Conservation (phyloP, 2,888 invertebrate species). For the Meloe dianella region DNA sequence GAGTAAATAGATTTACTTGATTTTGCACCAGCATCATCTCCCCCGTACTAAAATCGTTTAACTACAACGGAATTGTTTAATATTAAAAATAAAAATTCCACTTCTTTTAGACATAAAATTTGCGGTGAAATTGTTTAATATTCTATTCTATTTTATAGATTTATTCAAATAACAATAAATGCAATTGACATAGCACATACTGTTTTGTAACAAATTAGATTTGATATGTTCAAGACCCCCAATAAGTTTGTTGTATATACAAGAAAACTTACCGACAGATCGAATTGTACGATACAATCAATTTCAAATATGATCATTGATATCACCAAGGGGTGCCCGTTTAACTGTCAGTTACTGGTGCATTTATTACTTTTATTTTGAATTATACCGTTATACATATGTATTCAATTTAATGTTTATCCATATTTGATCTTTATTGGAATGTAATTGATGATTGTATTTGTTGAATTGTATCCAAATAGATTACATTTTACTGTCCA, state of each 20-base stretch:
- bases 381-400: conserved; percentile 36
- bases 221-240: conserved; percentile 5
- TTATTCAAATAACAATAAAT: neutral
- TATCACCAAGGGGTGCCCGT: conserved; percentile 47
- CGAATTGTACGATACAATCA: conserved; percentile 34
- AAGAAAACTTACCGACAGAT: conserved; percentile 25
- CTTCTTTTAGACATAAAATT: too few relatives aligned
- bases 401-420: conserved; percentile 26
- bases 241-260: neutral
- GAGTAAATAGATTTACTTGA: too few relatives aligned
- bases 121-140: too few relatives aligned
- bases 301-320: conserved; percentile 43
- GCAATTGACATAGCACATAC: too few relatives aligned
- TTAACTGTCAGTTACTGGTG: conserved; percentile 48
- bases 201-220: neutral
- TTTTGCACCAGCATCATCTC: too few relatives aligned
- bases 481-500: conserved; percentile 1
- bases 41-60: too few relatives aligned
- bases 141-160: neutral
- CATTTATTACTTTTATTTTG: conserved; percentile 48
- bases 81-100: too few relatives aligned
- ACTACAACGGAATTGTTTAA: too few relatives aligned
- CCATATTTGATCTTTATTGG: neutral
- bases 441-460: neutral
- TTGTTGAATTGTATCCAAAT: neutral